Evolutionary conservation across 2,888 invertebrate species (phyloP).

Genomic region (Fragum whitleyi): DNA sequence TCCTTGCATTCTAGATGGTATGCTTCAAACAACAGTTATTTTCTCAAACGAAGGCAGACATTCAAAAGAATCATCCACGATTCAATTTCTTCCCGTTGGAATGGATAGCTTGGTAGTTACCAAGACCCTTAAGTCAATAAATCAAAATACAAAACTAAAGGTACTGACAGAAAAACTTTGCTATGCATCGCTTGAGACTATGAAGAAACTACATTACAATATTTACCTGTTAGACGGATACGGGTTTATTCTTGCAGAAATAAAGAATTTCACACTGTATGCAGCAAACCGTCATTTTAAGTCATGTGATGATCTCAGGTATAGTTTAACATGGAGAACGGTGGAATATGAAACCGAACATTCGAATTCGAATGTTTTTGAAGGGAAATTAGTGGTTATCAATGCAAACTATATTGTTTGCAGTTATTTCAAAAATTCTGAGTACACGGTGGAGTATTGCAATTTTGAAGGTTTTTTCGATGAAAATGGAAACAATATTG

Average conservation of each 20-base stretch:
- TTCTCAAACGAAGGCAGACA: neutral
- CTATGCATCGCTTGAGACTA: neutral
- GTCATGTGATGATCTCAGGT: constrained; percentile 10
- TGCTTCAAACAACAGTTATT: constrained; percentile 15
- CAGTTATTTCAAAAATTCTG: neutral
- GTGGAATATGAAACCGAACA: neutral
- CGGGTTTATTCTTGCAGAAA: neutral
- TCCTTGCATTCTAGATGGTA: constrained; percentile 30
- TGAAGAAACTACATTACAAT: constrained; percentile 12
- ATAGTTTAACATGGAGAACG: neutral
- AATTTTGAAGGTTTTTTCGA: neutral
- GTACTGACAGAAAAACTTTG: neutral
- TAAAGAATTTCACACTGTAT: neutral
- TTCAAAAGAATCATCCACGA: neutral
- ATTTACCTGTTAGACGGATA: neutral
- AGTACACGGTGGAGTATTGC: neutral
- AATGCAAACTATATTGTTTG: neutral
- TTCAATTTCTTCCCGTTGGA: constrained; percentile 5
- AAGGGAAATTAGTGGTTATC: neutral
- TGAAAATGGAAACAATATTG: neutral
- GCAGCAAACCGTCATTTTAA: neutral
- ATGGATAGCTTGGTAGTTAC: neutral
- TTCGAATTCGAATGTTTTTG: neutral
- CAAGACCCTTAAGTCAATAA: neutral
- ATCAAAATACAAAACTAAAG: neutral